Evolutionary conservation across 2,797 vertebrate genomes (phyloP), one percentile per base, ranked within the genome.

Genomic region (Micropoecilia bifurca): DNA sequence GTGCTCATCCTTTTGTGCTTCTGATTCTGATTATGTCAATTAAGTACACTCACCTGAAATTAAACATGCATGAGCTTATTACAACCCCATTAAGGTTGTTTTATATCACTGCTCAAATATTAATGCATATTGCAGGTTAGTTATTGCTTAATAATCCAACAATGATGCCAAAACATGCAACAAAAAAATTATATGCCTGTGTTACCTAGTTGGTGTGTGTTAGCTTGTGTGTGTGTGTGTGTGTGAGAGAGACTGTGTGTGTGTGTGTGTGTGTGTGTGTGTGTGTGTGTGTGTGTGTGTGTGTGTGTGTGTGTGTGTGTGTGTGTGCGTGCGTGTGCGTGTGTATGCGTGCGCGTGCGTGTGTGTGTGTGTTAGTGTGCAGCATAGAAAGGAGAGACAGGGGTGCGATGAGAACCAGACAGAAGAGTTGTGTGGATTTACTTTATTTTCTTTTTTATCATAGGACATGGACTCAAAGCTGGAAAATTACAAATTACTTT

Each of bases 1-100:
- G 63, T 77, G 77, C 80, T 61, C 79, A 88, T 92, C 84, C 83
- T 86, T 88, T 86, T 90, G 85, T 91, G 80, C 80, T 77, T 81
- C 76, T 83, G 84, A 88, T 79, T 82, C 75, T 85, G 85, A 87
- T 77, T 48, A 83, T 88, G 87, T 89, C 91, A 91, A 78, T 88
- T 80, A 84, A 84, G 48, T 45, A 77, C 13, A 79, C 79, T 82
- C 59, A 86, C 66, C 76, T 84, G 46, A 73, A 74, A 85, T 79
- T 30, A 10, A 79, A 79, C 41, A 74, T 59, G 53, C 41, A n/a
- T 47, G 25, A 50, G 18, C 46, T 18, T 71, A 50, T 48, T 36
- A 8, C 47, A n/a, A 18, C 33, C 36, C 41, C 41, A 33, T 18
- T 47, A 47, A 10, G 25, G n/a, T 22, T 61, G 45, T 53, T 82